Conservation (phyloP, 30 jellyfish, hydroid and myxozoan species). For the Phacellophora camtschatica region DNA sequence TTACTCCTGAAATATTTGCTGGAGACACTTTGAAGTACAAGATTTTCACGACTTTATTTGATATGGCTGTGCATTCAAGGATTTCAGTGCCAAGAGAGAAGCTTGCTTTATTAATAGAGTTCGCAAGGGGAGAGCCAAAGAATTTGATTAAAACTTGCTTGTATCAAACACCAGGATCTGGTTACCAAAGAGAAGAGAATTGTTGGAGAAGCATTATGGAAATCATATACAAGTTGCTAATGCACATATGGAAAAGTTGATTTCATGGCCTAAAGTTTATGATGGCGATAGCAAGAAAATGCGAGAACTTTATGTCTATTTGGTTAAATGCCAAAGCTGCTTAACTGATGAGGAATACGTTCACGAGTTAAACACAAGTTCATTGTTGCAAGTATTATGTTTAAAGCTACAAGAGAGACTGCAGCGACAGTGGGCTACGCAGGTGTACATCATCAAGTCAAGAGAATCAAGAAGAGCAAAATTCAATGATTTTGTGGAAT, state of each 20-base stretch:
- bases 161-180: conserved; percentile 42
- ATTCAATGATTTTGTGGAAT: conserved; percentile 28
- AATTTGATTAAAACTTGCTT: conserved; percentile 21
- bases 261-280: conserved; percentile 46
- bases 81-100: conserved; percentile 36
- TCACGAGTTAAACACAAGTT: conserved; percentile 26
- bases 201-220: conserved; percentile 45
- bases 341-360: conserved; percentile 34
- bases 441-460: conserved; percentile 28
- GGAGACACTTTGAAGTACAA: conserved; percentile 50
- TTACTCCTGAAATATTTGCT: conserved; percentile 26
- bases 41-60: conserved; percentile 32
- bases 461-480: conserved; percentile 43
- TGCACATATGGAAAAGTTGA: conserved; percentile 37
- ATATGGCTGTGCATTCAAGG: conserved; percentile 40
- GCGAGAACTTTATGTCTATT: conserved; percentile 32
- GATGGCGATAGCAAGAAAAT: conserved; percentile 21
- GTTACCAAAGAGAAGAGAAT: conserved; percentile 28
- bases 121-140: conserved; percentile 47
- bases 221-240: conserved; percentile 43
- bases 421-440: conserved; percentile 27
- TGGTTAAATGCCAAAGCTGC: conserved; percentile 43
- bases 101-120: conserved; percentile 41
- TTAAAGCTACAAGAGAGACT: conserved; percentile 16
- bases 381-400: conserved; percentile 25